These are phyloP conservation scores for Channallabes apus DNA, from an alignment of 2,797 vertebrate species.

Conservation along the genomic window DNA sequence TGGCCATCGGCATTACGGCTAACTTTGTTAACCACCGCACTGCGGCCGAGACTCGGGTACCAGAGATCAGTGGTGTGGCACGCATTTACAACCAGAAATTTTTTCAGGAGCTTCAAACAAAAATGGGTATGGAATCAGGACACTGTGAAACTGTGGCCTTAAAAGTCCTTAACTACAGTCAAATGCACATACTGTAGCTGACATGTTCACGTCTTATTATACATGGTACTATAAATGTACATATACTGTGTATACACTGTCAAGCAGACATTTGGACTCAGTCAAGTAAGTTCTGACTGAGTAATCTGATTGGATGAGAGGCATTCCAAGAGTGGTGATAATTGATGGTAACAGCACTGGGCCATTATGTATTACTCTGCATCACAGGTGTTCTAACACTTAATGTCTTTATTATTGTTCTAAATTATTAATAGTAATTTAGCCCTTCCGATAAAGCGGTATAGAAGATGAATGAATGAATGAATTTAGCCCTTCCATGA, in stretches of 20 bases:
- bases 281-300: too few species aligned
- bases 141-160: slow-evolving; percentile 19
- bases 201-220: too few species aligned
- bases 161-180: neutral
- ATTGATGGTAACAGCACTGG: too few species aligned
- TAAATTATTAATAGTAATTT: neutral
- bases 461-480: too few species aligned
- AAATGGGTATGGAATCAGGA: slow-evolving; percentile 74
- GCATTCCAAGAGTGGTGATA: too few species aligned
- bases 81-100: slow-evolving; percentile 96
- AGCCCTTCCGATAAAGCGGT: too few species aligned
- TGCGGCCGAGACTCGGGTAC: slow-evolving; percentile 82
- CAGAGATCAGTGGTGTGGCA: slow-evolving; percentile 92
- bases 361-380: neutral
- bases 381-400: too few species aligned
- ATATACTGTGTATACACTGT: neutral
- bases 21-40: slow-evolving; percentile 88
- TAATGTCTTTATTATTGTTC: neutral
- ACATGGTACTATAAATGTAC: neutral
- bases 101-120: slow-evolving; percentile 86
- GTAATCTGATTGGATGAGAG: too few species aligned
- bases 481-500: too few species aligned
- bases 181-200: neutral
- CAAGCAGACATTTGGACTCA: neutral
- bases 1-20: slow-evolving; percentile 93